A percentile compares a stretch with the other conserved stretches of the same genome.
phyloP scores from a whole-genome alignment of 2,888 invertebrate genomes.

The Stomorhina lunata region DNA sequence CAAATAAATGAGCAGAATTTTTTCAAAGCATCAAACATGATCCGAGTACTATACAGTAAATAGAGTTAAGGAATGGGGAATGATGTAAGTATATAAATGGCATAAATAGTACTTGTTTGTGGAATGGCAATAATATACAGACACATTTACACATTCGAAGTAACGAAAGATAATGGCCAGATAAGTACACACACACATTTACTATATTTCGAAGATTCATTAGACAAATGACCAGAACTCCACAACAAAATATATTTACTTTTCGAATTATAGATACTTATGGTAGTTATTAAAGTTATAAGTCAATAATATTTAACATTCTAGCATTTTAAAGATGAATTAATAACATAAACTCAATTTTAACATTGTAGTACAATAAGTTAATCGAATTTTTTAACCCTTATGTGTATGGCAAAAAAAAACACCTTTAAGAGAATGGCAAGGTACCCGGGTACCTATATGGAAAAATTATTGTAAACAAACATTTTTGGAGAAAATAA shows the following conservation, averaged over 20 bases:
- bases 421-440: too few species aligned
- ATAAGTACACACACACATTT: slow-evolving; percentile 38
- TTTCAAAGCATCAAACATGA: slow-evolving; percentile 28
- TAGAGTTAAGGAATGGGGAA: background rate
- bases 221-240: slow-evolving; percentile 23
- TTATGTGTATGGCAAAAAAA: too few species aligned
- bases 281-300: slow-evolving; percentile 5
- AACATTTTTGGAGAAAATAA: too few species aligned
- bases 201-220: background rate
- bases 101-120: background rate
- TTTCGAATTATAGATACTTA: background rate
- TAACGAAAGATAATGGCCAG: slow-evolving; percentile 51
- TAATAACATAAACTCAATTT: too few species aligned
- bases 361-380: too few species aligned
- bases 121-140: slow-evolving; percentile 24
- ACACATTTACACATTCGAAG: background rate
- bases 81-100: background rate
- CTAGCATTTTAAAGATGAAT: too few species aligned
- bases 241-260: background rate
- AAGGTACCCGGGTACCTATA: too few species aligned
- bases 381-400: too few species aligned
- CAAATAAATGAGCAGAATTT: slow-evolving; percentile 69
- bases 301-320: slow-evolving; percentile 18
- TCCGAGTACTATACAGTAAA: background rate
- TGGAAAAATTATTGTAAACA: too few species aligned